phyloP scores from a whole-genome alignment of 2,888 invertebrate genomes.

The Mystacides longicornis region DNA sequence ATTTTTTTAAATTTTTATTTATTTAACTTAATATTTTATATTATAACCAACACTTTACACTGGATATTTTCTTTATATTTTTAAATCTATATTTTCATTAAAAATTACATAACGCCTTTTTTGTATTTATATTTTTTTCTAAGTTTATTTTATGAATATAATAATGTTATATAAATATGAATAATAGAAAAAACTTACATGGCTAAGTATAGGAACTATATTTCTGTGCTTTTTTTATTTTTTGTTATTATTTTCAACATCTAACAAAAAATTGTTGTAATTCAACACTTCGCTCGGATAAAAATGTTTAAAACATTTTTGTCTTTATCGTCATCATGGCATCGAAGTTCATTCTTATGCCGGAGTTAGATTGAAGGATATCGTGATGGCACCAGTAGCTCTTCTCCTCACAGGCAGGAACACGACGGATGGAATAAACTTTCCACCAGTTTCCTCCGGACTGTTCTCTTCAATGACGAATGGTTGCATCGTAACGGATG shows the following conservation, averaged over 20 bases:
- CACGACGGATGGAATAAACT: constrained; percentile 86
- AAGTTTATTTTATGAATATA: not conserved
- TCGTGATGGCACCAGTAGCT: constrained; percentile 77
- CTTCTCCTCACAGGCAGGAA: constrained; percentile 89
- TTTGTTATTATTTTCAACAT: constrained; percentile 12
- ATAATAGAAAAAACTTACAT: constrained; percentile 26
- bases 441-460: constrained; percentile 45
- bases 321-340: not conserved
- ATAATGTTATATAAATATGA: constrained; percentile 19
- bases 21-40: not conserved
- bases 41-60: constrained; percentile 15
- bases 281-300: not conserved
- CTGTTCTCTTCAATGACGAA: constrained; percentile 72
- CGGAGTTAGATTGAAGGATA: constrained; percentile 90
- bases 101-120: not conserved
- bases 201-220: constrained; percentile 25
- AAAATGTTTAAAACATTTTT: constrained; percentile 11
- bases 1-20: not conserved
- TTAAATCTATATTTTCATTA: not conserved
- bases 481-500: constrained; percentile 84
- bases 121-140: not conserved
- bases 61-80: constrained; percentile 6
- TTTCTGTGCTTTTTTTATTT: constrained; percentile 26
- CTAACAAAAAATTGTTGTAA: constrained; percentile 11
- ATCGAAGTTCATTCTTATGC: constrained; percentile 52